Evolutionary conservation across 2,797 vertebrate genomes (phyloP).

Genomic region (Scolopax bukidnonensis): DNA sequence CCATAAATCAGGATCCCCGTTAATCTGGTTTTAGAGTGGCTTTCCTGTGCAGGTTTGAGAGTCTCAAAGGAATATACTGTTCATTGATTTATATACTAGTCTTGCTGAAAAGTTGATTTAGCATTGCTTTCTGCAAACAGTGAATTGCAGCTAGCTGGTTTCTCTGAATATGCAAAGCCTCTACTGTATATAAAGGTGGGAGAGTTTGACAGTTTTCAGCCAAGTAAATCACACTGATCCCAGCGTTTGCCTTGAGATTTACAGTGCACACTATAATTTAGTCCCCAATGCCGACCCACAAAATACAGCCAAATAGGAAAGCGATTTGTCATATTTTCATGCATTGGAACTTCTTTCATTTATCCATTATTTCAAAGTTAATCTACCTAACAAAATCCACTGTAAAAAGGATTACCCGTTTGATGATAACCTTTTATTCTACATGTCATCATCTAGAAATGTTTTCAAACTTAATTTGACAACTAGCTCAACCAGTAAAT

Average conservation of each 20-base stretch:
- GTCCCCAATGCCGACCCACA: not conserved
- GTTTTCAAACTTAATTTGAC: not conserved
- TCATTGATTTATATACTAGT: not conserved
- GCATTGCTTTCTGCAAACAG: constrained; percentile 20
- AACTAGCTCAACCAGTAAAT: not conserved
- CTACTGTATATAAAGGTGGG: not conserved
- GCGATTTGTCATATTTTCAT: not conserved
- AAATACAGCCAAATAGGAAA: not conserved
- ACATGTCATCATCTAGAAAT: not conserved
- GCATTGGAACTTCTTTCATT: not conserved
- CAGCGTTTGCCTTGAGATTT: constrained; percentile 23
- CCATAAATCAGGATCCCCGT: not conserved
- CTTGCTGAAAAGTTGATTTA: constrained; percentile 20
- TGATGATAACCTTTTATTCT: not conserved
- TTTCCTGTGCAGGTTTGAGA: constrained; percentile 2
- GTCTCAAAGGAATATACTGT: constrained; percentile 62
- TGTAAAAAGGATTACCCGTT: not conserved
- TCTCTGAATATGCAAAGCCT: constrained; percentile 32
- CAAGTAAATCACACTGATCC: not conserved
- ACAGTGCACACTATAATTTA: not conserved
- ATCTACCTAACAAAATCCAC: not conserved
- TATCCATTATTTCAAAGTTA: not conserved
- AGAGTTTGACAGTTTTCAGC: not conserved
- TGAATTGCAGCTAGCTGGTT: constrained; percentile 3
- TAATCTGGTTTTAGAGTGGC: constrained; percentile 42